These are phyloP conservation scores for Orestias chungarensis DNA, from an alignment of 2,797 vertebrate species.

Conservation along the genomic window DNA sequence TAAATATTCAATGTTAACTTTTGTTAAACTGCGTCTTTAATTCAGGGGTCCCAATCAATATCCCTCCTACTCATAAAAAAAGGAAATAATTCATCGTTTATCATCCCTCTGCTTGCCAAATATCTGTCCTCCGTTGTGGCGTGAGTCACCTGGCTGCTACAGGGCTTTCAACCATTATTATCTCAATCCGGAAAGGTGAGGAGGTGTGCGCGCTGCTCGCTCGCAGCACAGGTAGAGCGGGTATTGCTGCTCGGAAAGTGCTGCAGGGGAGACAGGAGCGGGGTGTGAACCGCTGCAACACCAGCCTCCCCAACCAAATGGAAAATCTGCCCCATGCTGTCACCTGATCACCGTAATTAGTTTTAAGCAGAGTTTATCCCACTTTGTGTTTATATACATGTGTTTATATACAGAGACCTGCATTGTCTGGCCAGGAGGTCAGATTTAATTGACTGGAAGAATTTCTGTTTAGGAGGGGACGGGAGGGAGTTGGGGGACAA, in stretches of 20 bases:
- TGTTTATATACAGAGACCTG: constrained; percentile 16
- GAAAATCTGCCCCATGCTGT: constrained; percentile 30
- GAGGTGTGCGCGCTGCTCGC: constrained; percentile 76
- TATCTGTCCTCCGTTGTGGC: constrained; percentile 56
- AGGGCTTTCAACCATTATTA: constrained; percentile 77
- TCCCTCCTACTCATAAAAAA: constrained; percentile 25
- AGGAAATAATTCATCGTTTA: constrained; percentile 24
- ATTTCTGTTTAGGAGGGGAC: constrained; percentile 38
- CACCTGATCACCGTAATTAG: neutral
- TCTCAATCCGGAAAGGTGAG: constrained; percentile 74
- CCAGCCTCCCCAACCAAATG: constrained; percentile 20
- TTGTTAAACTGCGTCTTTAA: too few species aligned
- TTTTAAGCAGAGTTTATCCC: constrained; percentile 6
- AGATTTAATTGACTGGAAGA: constrained; percentile 36
- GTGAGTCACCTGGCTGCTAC: constrained; percentile 78
- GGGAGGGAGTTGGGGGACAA: too few species aligned
- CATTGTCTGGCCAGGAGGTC: constrained; percentile 20
- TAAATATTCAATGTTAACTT: too few species aligned
- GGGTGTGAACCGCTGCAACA: constrained; percentile 74
- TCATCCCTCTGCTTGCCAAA: constrained; percentile 54
- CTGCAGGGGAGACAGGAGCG: constrained; percentile 85
- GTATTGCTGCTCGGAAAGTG: constrained; percentile 89
- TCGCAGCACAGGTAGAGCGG: constrained; percentile 90
- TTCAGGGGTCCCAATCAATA: neutral
- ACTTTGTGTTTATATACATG: constrained; percentile 11